Evolutionary conservation across 2,888 invertebrate species (phyloP), one percentile per base, ranked within the genome.

Genomic region (Phalera bucephala): DNA sequence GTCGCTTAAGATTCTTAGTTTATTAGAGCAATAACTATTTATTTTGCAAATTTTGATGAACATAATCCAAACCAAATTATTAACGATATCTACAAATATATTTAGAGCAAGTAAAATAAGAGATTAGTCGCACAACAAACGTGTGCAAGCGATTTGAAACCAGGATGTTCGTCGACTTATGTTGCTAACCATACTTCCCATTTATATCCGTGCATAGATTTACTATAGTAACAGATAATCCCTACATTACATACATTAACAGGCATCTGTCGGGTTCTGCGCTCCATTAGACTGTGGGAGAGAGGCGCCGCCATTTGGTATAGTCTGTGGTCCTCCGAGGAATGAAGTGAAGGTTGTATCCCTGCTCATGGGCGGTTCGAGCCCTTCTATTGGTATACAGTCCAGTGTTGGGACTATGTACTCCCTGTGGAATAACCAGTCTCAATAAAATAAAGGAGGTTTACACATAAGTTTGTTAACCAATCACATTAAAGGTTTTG

Each of bases 331-430:
- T 0, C 85, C 86, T n/a, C 90, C 90, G 2, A 90, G 81, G 64
- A 90, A 90, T 0, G 90, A 90, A 0, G 90, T 90, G 64, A 90
- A 90, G 1, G 90, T 90, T 0, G 90, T 90, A 48, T 90, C 90
- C 6, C 90, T 68, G 31, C 89, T 89, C 78, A 90, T 85, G 0
- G 90, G 90, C 0, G 90, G 90, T 45, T 90, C 90, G 38, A 90
- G 55, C 0, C 80, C 86, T 48, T 88, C 87, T 17, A 90, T 80
- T 0, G 90, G 90, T 50, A 90, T 87, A 55, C 90, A 90, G 61
- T 90, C 90, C 21, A 90, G 50, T 1, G 82, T 78, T 1, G 90
- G 89, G n/a, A 89, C 90, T 35, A 87, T 81, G 62, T 83, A 90
- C 43, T 90, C 90, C 81, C 90, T 90, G 76, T 4, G 47, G 55